Percentiles rank a stretch among this genome's conserved stretches.
Conservation (phyloP, 2,888 invertebrate species). For the Drosophila tanythrix region DNA sequence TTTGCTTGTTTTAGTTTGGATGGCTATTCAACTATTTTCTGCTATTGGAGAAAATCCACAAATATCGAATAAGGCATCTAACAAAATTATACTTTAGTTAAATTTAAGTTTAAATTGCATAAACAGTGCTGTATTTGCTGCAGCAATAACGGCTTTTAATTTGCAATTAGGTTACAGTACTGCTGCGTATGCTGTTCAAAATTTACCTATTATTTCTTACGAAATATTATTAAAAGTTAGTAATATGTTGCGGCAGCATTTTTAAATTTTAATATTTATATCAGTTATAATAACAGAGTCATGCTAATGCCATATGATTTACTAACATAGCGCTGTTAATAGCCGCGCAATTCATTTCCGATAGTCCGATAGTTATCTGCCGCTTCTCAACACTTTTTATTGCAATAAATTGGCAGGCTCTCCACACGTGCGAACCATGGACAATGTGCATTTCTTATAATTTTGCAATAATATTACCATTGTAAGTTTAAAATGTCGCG, state of each 20-base stretch:
- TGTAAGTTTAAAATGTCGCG: conserved; percentile 87
- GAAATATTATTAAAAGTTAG: neutral
- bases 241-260: neutral
- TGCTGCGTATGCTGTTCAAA: neutral
- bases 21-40: neutral
- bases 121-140: neutral
- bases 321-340: neutral
- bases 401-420: conserved; percentile 36
- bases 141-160: neutral
- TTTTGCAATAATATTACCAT: neutral
- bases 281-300: neutral
- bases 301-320: neutral
- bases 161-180: neutral
- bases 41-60: neutral
- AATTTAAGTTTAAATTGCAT: neutral
- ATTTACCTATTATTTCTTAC: neutral
- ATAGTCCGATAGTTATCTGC: neutral
- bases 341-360: neutral
- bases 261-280: neutral
- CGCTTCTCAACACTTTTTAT: conserved; percentile 5
- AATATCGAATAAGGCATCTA: neutral
- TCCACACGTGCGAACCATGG: conserved; percentile 59
- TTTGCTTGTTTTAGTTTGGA: neutral
- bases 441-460: conserved; percentile 61
- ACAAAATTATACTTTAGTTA: neutral